Percentiles rank a stretch among this genome's conserved stretches.
Evolutionary conservation across 2,797 vertebrate genomes (phyloP).

Genomic region (Catostomus latipinnis): DNA sequence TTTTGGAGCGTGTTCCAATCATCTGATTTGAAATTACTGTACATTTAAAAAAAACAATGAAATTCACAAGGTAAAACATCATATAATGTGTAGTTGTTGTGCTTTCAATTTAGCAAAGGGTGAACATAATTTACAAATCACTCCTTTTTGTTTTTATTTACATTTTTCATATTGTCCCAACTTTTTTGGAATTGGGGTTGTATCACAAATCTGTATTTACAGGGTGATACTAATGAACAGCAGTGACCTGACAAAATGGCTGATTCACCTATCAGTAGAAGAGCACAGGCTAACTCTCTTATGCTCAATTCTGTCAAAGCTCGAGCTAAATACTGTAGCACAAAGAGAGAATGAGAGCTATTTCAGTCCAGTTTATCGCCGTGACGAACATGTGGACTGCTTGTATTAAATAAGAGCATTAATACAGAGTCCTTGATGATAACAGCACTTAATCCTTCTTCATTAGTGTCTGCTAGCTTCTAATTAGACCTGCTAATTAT

Average conservation of each 20-base stretch:
- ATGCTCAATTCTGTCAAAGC: not conserved
- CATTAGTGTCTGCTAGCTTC: conserved; percentile 58
- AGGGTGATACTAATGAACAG: conserved; percentile 2
- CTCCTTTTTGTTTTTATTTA: too few species aligned
- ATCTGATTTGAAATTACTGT: too few species aligned
- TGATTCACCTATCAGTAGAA: not conserved
- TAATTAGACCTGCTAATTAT: conserved; percentile 63
- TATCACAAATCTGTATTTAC: not conserved
- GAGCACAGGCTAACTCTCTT: not conserved
- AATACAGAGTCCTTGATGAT: conserved; percentile 60
- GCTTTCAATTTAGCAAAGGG: too few species aligned
- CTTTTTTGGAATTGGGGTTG: too few species aligned
- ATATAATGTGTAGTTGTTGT: too few species aligned
- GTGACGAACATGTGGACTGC: conserved; percentile 42
- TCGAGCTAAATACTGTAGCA: not conserved
- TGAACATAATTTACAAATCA: too few species aligned
- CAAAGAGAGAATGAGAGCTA: conserved; percentile 1
- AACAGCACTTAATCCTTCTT: conserved; percentile 61
- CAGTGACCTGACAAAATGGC: not conserved
- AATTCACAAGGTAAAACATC: too few species aligned
- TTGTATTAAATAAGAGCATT: conserved; percentile 50
- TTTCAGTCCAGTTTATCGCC: conserved; percentile 15
- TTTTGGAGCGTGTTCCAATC: too few species aligned
- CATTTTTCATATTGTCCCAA: too few species aligned
- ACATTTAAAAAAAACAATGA: too few species aligned